phyloP scores from a whole-genome alignment of 1,140 invertebrate species.

The Apolygus lucorum region DNA sequence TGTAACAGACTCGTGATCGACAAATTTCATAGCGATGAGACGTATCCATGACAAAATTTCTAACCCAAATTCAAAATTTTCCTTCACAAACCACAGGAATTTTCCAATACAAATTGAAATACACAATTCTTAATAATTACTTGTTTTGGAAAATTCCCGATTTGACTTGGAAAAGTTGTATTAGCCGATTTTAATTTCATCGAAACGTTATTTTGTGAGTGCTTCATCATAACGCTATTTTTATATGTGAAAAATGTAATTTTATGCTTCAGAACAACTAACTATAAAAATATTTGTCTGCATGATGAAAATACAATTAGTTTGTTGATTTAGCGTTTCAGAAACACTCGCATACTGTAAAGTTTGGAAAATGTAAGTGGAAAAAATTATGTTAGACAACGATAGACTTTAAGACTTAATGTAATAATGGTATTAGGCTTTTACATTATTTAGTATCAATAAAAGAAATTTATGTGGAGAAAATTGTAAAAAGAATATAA shows the following conservation, averaged over 20 bases:
- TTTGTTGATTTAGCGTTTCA: neutral
- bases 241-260: slow-evolving; percentile 3
- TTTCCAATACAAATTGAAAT: too few relatives aligned
- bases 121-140: too few relatives aligned
- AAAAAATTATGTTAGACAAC: neutral
- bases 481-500: too few relatives aligned
- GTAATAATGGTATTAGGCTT: neutral
- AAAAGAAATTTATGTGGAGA: too few relatives aligned
- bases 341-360: neutral
- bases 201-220: neutral
- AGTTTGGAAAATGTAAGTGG: neutral
- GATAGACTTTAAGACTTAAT: neutral
- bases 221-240: slow-evolving; percentile 9
- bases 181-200: neutral
- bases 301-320: neutral
- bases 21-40: too few relatives aligned
- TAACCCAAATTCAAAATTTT: too few relatives aligned
- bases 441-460: too few relatives aligned
- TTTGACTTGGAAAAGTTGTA: too few relatives aligned
- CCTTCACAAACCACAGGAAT: too few relatives aligned
- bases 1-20: too few relatives aligned
- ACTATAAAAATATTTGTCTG: neutral
- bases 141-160: too few relatives aligned
- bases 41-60: too few relatives aligned
- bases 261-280: neutral